Evolutionary conservation across 1,140 invertebrate species (phyloP).

Genomic region (Polypedilum pembai): DNA sequence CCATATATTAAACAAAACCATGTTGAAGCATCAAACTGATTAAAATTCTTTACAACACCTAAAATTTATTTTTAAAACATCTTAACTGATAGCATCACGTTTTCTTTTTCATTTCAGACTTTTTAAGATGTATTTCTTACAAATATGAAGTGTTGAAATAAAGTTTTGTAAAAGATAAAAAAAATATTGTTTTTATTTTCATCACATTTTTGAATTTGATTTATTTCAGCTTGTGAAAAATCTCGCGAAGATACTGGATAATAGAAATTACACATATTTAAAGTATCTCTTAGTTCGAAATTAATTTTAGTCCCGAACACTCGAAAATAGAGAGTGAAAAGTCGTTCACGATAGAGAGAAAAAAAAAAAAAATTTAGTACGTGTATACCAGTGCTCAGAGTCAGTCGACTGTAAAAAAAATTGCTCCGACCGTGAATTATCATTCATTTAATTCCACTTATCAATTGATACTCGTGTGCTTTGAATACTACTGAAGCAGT

Average conservation of each 20-base stretch:
- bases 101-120: not conserved
- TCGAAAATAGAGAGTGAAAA: not conserved
- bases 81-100: not conserved
- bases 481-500: not conserved
- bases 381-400: not conserved
- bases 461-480: not conserved
- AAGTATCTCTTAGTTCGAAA: too few relatives aligned
- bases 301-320: too few relatives aligned
- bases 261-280: too few relatives aligned
- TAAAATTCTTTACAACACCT: not conserved
- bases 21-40: not conserved
- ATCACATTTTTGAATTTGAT: too few relatives aligned
- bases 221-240: too few relatives aligned
- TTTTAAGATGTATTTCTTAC: not conserved
- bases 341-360: not conserved
- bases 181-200: too few relatives aligned
- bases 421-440: not conserved
- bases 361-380: not conserved
- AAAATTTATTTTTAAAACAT: not conserved
- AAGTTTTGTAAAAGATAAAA: too few relatives aligned
- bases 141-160: too few relatives aligned
- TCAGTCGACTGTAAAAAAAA: not conserved
- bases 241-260: too few relatives aligned
- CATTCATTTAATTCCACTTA: slow-evolving; percentile 8
- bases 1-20: slow-evolving; percentile 8